These are phyloP conservation scores for Rotaria magnacalcarata DNA, from an alignment of 2,888 invertebrate genomes.

Conservation along the genomic window DNA sequence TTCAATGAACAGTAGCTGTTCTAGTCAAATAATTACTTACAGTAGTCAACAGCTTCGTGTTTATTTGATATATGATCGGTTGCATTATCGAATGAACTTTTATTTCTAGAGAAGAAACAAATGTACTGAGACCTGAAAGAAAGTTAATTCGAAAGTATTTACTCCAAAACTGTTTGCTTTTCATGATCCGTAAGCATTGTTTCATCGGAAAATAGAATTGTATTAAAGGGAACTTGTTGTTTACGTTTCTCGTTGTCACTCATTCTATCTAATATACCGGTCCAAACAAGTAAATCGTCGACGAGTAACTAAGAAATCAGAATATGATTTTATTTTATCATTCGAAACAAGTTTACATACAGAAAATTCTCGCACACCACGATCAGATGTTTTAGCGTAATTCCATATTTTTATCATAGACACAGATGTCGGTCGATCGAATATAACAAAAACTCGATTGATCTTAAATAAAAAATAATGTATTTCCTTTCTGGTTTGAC, in stretches of 20 bases:
- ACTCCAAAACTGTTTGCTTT: conserved; percentile 25
- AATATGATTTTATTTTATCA: not conserved
- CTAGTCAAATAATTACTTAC: not conserved
- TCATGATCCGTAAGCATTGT: conserved; percentile 8
- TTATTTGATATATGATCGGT: no score
- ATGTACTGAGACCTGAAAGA: not conserved
- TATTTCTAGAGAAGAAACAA: not conserved
- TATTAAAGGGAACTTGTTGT: not conserved
- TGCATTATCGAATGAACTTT: not conserved
- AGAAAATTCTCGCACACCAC: conserved; percentile 77
- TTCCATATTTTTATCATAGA: conserved; percentile 77
- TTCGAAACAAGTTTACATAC: conserved; percentile 62
- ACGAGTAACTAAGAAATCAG: conserved; percentile 67
- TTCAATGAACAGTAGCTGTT: no score
- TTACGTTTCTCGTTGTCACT: not conserved
- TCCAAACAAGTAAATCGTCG: conserved; percentile 75
- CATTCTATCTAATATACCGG: conserved; percentile 66
- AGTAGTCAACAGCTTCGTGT: not conserved
- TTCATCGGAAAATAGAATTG: conserved; percentile 1
- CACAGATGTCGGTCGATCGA: conserved; percentile 71
- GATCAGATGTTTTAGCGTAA: conserved; percentile 72
- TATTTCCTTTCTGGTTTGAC: not conserved
- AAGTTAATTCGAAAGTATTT: not conserved
- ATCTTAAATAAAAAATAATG: conserved; percentile 56
- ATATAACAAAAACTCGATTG: conserved; percentile 72